Evolutionary conservation across 2,797 vertebrate species (phyloP).

Genomic region (Trachurus trachurus): DNA sequence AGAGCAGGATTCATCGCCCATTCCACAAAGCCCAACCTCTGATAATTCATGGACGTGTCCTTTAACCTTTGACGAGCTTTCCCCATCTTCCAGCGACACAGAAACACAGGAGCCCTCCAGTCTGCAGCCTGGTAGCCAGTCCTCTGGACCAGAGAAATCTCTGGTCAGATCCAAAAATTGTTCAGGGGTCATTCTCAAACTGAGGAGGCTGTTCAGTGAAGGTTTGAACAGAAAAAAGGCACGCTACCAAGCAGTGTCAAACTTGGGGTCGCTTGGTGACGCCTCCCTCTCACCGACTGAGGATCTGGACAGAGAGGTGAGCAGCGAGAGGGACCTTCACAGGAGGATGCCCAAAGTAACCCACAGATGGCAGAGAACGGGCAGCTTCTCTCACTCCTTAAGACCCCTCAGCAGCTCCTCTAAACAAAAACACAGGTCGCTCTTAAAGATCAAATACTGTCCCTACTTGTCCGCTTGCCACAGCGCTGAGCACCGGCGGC

Average conservation of each 20-base stretch:
- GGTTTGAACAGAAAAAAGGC: conserved; percentile 62
- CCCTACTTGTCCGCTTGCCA: conserved; percentile 81
- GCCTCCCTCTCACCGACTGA: conserved; percentile 26
- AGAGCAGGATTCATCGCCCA: conserved; percentile 28
- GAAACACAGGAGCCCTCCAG: conserved; percentile 58
- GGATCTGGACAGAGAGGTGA: background rate
- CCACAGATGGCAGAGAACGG: conserved; percentile 52
- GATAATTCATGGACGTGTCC: conserved; percentile 77
- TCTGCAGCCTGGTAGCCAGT: conserved; percentile 1
- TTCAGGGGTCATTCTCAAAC: conserved; percentile 84
- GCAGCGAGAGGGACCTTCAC: conserved; percentile 4
- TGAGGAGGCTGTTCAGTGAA: conserved; percentile 76
- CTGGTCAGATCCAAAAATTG: conserved; percentile 53
- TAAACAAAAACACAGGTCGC: conserved; percentile 65
- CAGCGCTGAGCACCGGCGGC: conserved; percentile 73
- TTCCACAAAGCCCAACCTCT: conserved; percentile 14
- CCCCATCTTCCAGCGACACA: conserved; percentile 57
- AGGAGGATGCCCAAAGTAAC: conserved; percentile 40
- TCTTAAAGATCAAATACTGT: conserved; percentile 85
- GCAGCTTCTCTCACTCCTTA: conserved; percentile 48
- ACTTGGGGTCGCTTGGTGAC: conserved; percentile 28
- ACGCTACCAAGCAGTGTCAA: conserved; percentile 64
- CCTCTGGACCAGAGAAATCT: conserved; percentile 22
- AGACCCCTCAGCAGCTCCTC: conserved; percentile 61
- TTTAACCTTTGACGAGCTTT: conserved; percentile 70